Conservation (phyloP, 2,888 invertebrate species). For the Halictus ligatus region DNA sequence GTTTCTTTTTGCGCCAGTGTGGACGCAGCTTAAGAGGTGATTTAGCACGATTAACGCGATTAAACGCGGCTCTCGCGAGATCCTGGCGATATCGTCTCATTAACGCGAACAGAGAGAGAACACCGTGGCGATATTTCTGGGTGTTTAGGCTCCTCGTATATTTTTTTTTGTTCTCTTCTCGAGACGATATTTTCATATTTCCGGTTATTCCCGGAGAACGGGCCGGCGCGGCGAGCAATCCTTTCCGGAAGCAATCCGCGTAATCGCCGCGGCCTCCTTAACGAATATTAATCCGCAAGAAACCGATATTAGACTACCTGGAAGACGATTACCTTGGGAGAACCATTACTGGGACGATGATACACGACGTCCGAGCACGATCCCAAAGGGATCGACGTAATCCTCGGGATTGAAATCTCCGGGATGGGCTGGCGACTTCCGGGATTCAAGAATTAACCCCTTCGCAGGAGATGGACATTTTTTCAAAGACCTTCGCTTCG, state of each 20-base stretch:
- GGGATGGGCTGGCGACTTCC: conserved; percentile 26
- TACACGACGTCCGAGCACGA: conserved; percentile 10
- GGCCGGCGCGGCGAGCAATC: neutral
- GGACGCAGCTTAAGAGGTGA: conserved; percentile 5
- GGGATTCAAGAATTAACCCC: conserved; percentile 31
- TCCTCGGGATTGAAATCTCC: conserved; percentile 27
- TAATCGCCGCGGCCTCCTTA: neutral
- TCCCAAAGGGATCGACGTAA: conserved; percentile 14
- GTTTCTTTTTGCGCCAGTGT: neutral
- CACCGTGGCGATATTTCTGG: neutral
- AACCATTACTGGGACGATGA: neutral
- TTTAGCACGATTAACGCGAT: conserved; percentile 45
- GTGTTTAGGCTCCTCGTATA: neutral
- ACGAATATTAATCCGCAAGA: neutral
- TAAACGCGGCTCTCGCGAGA: conserved; percentile 4
- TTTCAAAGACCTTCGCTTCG: neutral
- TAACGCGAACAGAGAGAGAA: neutral
- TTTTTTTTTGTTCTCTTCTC: neutral
- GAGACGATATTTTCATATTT: neutral
- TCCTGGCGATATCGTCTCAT: conserved; percentile 19
- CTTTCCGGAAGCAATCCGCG: conserved; percentile 8
- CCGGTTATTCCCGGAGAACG: neutral
- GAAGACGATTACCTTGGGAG: conserved; percentile 20
- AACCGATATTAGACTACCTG: neutral
- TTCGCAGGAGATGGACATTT: neutral